These are phyloP conservation scores for Dasypolia templi DNA, from an alignment of 2,888 invertebrate genomes.

Conservation along the genomic window DNA sequence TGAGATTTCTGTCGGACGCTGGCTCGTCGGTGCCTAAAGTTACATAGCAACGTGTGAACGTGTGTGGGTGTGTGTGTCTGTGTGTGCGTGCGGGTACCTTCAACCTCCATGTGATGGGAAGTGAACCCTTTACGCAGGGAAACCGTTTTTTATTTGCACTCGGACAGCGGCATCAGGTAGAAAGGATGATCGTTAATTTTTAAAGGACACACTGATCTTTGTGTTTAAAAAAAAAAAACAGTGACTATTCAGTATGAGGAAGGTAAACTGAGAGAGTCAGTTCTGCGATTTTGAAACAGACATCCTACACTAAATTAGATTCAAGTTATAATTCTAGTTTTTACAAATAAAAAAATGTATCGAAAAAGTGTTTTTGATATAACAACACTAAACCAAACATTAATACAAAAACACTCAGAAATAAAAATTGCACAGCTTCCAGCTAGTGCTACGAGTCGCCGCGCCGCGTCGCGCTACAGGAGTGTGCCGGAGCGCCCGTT, in stretches of 20 bases:
- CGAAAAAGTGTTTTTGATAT: background rate
- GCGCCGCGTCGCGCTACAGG: slow-evolving; percentile 61
- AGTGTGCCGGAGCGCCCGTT: slow-evolving; percentile 79
- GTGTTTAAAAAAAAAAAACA: slow-evolving; percentile 78
- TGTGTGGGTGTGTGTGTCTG: slow-evolving; percentile 70
- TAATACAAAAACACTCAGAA: slow-evolving; percentile 39
- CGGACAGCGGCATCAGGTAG: slow-evolving; percentile 91
- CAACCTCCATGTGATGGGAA: slow-evolving; percentile 89
- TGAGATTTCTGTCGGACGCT: slow-evolving; percentile 87
- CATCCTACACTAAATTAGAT: slow-evolving; percentile 17
- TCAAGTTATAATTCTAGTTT: background rate
- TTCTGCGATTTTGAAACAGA: slow-evolving; percentile 28
- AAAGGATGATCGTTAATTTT: slow-evolving; percentile 90
- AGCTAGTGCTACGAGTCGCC: slow-evolving; percentile 55
- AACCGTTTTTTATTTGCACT: slow-evolving; percentile 91
- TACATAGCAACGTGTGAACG: slow-evolving; percentile 66
- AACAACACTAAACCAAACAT: background rate
- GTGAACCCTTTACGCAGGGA: slow-evolving; percentile 91
- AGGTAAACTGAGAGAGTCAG: slow-evolving; percentile 43
- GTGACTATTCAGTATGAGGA: slow-evolving; percentile 72
- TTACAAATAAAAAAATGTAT: background rate
- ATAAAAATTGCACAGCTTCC: slow-evolving; percentile 65
- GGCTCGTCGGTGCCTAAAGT: slow-evolving; percentile 80
- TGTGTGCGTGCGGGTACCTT: slow-evolving; percentile 76
- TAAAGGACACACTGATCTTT: slow-evolving; percentile 87